Evolutionary conservation across 2,797 vertebrate genomes (phyloP).

Genomic region (Neoniphon sammara): DNA sequence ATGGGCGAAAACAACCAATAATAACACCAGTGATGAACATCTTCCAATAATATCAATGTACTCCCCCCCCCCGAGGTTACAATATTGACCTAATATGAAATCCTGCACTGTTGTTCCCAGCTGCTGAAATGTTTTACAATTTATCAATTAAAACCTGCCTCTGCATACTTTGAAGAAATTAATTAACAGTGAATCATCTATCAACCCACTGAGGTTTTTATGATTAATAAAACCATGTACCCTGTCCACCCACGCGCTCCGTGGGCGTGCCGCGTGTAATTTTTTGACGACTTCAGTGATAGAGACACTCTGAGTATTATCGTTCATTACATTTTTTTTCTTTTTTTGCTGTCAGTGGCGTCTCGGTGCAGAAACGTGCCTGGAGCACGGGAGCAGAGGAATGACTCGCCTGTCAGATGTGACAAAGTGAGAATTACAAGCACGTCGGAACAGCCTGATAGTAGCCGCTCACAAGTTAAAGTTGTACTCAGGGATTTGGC

Average conservation of each 20-base stretch:
- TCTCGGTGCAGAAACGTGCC: conserved; percentile 55
- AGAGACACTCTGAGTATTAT: conserved; percentile 66
- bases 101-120: conserved; percentile 23
- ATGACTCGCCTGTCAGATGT: conserved; percentile 67
- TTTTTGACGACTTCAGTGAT: conserved; percentile 64
- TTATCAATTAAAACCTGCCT: conserved; percentile 61
- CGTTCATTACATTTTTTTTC: conserved; percentile 56
- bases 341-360: conserved; percentile 60
- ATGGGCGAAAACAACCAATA: conserved; percentile 38
- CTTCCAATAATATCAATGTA: conserved; percentile 57
- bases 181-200: conserved; percentile 74
- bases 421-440: conserved; percentile 70
- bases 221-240: conserved; percentile 74
- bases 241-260: conserved; percentile 67
- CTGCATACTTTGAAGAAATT: conserved; percentile 70
- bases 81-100: conserved; percentile 44
- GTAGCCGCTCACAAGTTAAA: conserved; percentile 15
- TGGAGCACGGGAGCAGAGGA: conserved; percentile 59
- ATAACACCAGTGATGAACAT: conserved; percentile 59
- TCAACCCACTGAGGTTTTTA: conserved; percentile 70
- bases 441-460: conserved; percentile 55
- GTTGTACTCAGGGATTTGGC: conserved; percentile 2
- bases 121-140: conserved; percentile 60
- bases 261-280: conserved; percentile 68
- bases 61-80: conserved; percentile 41